Conservation (phyloP, 2,888 invertebrate genomes). For the Elaeidobius kamerunicus region DNA sequence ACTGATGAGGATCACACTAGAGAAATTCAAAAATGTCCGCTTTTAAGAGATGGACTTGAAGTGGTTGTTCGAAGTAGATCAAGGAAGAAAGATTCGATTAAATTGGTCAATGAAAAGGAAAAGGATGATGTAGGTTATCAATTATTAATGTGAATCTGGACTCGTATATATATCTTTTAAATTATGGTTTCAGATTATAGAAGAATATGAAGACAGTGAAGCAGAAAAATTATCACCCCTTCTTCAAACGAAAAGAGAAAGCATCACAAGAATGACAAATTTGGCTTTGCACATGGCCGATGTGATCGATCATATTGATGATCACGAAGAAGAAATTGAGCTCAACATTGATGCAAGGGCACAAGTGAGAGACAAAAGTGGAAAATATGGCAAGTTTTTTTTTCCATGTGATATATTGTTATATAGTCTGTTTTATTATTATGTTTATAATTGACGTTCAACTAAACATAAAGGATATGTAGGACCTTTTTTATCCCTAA, state of each 20-base stretch:
- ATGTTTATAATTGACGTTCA: too few species aligned
- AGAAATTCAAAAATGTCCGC: conserved; percentile 47
- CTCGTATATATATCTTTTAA: too few species aligned
- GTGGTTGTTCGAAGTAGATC: conserved; percentile 40
- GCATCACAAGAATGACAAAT: conserved; percentile 41
- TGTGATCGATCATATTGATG: conserved; percentile 60
- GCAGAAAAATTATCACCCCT: conserved; percentile 79
- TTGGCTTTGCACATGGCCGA: conserved; percentile 52
- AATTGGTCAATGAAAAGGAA: conserved; percentile 61
- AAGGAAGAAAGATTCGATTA: conserved; percentile 53
- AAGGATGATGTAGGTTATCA: conserved; percentile 47
- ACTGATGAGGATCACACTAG: conserved; percentile 59
- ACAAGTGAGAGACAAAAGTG: conserved; percentile 33
- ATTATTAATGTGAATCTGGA: too few species aligned
- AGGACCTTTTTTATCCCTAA: too few species aligned
- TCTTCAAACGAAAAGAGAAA: conserved; percentile 51
- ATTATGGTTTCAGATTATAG: conserved; percentile 50
- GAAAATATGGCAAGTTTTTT: conserved; percentile 38
- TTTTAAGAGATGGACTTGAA: conserved; percentile 42
- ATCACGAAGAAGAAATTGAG: conserved; percentile 50
- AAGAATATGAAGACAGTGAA: conserved; percentile 81
- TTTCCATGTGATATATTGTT: not conserved
- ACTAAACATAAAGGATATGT: too few species aligned
- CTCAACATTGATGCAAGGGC: conserved; percentile 47
- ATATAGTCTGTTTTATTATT: not conserved